These are phyloP conservation scores for Lottia scabra DNA, from an alignment of 2,888 invertebrate species.

Conservation along the genomic window DNA sequence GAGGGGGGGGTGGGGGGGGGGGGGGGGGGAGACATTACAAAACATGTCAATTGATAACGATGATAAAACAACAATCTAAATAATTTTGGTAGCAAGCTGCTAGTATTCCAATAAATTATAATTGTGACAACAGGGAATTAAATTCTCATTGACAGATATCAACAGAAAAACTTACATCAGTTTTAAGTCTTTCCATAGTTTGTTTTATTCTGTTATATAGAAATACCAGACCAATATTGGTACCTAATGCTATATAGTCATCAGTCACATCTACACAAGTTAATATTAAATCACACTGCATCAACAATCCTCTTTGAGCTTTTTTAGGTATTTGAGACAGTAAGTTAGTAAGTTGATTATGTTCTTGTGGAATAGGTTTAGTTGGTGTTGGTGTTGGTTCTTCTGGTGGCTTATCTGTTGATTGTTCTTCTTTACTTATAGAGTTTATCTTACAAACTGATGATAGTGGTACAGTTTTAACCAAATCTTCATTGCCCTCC, in stretches of 20 bases:
- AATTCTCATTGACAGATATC: too few relatives aligned
- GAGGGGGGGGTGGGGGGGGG: too few relatives aligned
- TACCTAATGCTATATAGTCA: constrained; percentile 86
- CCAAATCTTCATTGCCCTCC: neutral
- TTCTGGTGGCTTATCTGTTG: too few relatives aligned
- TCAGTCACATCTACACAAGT: constrained; percentile 87
- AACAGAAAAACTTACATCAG: constrained; percentile 77
- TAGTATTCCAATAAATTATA: too few relatives aligned
- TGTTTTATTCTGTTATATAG: constrained; percentile 84
- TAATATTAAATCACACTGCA: constrained; percentile 51
- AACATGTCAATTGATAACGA: too few relatives aligned
- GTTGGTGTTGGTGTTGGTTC: neutral
- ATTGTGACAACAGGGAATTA: too few relatives aligned
- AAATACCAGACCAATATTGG: constrained; percentile 86
- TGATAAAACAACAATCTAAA: too few relatives aligned
- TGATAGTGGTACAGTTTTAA: too few relatives aligned
- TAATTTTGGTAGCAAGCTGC: too few relatives aligned
- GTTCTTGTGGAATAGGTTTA: constrained; percentile 36
- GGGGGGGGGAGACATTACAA: too few relatives aligned
- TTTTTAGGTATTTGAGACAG: constrained; percentile 56
- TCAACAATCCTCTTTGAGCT: constrained; percentile 55
- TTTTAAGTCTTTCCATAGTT: constrained; percentile 79
- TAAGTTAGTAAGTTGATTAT: constrained; percentile 47
- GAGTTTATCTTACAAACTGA: too few relatives aligned
- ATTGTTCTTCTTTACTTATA: too few relatives aligned